These are phyloP conservation scores for Caenorhabditis briggsae DNA, from an alignment of 1,140 invertebrate species.

Conservation along the genomic window DNA sequence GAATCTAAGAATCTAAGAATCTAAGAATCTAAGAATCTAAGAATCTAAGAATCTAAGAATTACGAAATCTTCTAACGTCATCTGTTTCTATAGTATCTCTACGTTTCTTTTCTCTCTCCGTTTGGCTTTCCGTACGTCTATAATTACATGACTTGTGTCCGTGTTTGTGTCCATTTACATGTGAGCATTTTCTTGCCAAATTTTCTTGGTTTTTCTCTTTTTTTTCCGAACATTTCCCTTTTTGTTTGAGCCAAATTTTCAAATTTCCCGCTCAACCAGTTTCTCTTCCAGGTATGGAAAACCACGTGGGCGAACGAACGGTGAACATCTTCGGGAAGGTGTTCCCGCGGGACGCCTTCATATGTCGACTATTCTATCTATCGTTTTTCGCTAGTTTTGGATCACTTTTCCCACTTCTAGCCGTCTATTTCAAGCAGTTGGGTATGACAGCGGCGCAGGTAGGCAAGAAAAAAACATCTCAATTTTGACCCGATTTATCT, in stretches of 20 bases:
- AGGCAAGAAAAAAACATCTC: background rate
- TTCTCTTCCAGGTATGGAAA: conserved; percentile 44
- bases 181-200: background rate
- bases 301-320: conserved; percentile 63
- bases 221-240: background rate
- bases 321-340: conserved; percentile 71
- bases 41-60: no score
- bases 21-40: no score
- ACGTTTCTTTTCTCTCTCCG: background rate
- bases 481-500: background rate
- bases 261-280: background rate
- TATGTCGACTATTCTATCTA: conserved; percentile 97
- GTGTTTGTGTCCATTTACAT: background rate
- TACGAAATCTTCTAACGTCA: no score
- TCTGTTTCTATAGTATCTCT: no score
- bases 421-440: conserved; percentile 92
- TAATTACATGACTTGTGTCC: conserved; percentile 36
- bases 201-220: background rate
- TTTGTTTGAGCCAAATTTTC: background rate
- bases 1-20: no score
- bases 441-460: conserved; percentile 82
- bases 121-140: conserved; percentile 19
- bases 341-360: conserved; percentile 83
- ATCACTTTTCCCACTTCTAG: conserved; percentile 95
- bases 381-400: conserved; percentile 99